Evolutionary conservation across 1,140 invertebrate genomes (phyloP).

Genomic region (Atta texana): DNA sequence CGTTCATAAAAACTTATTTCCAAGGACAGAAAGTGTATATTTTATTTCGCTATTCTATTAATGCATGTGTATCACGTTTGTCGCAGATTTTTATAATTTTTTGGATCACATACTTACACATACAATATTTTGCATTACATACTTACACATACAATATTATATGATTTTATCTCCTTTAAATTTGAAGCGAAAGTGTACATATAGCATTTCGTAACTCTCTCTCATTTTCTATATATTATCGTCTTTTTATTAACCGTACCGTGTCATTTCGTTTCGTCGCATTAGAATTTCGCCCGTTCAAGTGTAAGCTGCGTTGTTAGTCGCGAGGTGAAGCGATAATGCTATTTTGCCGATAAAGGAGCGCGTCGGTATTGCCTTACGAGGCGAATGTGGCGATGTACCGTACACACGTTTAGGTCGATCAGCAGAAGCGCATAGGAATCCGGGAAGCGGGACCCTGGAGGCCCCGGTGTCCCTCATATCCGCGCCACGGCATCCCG

Average conservation of each 20-base stretch:
- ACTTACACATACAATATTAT: not conserved
- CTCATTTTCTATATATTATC: not conserved
- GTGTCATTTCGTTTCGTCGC: not conserved
- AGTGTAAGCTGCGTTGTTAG: not conserved
- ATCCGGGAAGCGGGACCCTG: conserved; percentile 74
- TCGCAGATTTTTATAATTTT: not conserved
- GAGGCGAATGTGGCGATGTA: conserved; percentile 38
- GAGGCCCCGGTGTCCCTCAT: conserved; percentile 71
- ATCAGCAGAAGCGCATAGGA: conserved; percentile 67
- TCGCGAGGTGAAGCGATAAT: conserved; percentile 33
- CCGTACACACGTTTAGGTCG: conserved; percentile 59
- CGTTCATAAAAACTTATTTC: too few relatives aligned
- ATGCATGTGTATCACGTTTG: not conserved
- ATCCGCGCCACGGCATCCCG: conserved; percentile 69
- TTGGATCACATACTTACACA: not conserved
- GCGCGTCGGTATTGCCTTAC: conserved; percentile 2
- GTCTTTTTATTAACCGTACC: not conserved
- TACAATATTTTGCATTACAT: not conserved
- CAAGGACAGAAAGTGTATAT: too few relatives aligned
- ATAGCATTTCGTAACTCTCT: not conserved
- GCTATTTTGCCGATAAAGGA: conserved; percentile 6
- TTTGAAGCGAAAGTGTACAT: not conserved
- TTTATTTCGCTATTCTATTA: too few relatives aligned
- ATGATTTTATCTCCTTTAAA: not conserved
- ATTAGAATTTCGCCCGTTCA: not conserved